Base-by-base conservation (phyloP, 2,113 vertebrate genomes). In the Nannospalax galili region DNA sequence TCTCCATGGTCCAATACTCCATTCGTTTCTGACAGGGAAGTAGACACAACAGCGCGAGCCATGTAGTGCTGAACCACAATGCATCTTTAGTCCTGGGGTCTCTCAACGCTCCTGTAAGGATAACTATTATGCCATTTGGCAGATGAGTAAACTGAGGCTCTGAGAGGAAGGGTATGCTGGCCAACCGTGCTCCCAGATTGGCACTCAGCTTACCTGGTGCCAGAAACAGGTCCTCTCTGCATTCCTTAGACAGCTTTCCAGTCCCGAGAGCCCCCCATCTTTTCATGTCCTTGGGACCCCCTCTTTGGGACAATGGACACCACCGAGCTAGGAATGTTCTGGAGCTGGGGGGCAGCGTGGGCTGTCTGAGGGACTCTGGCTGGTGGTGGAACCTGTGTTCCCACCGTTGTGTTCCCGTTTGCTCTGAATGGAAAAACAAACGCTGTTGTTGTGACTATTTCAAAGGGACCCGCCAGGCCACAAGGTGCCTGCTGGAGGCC, bases 371-470 rank as follows among this genome's bases (percentile, higher is more conserved):
- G 24, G 16, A 6, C 94, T 82, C 70, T 37, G 58, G 78, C n/a
- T 84, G 81, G 30, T 45, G 60, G 65, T 8, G 7, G 1, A 26
- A 26, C 88, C 93, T 96, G 93, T 93, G 48, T 94, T 90, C 81
- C 40, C 58, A 72, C 64, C 35, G 35, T 78, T 32, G 75, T 0
- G 28, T 96, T 97, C 96, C 92, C 96, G 93, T 92, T 94, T 88
- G 91, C 73, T 92, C 5, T 85, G 95, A 84, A 6, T 96, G 90
- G 96, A 95, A 97, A 97, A 97, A 96, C 96, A 97, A 95, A 80
- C 69, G 77, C 90, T 92, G 96, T 94, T 96, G 96, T 96, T 96
- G 96, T 82, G 94, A 65, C 11, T 3, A 45, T 94, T 96, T 97
- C 97, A 97, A 97, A 97, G 96, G 88, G 89, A 22, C 81, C 80